Conservation (phyloP, 2,113 vertebrate genomes). For the Cisticola juncidis region DNA sequence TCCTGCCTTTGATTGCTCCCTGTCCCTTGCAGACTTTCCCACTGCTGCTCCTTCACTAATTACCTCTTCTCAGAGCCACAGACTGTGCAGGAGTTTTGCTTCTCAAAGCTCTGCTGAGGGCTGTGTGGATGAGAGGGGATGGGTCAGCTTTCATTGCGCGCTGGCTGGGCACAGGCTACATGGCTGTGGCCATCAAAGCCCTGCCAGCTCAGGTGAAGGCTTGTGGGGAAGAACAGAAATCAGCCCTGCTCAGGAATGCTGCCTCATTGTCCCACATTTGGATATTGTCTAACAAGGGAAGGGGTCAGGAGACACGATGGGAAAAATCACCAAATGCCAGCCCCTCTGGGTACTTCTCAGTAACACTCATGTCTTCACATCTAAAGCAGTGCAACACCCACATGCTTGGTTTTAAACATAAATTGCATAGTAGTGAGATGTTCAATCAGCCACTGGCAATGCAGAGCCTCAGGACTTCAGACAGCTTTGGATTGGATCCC, state of each 20-base stretch:
- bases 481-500: background rate
- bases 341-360: too few species aligned
- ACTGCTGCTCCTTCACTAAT: background rate
- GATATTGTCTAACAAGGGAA: background rate
- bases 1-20: background rate
- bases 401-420: background rate
- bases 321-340: background rate
- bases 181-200: background rate
- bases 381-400: background rate
- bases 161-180: background rate
- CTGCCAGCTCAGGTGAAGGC: background rate
- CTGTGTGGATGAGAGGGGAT: background rate
- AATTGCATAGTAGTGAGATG: accelerated
- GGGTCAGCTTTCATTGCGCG: background rate
- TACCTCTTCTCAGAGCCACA: background rate
- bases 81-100: background rate
- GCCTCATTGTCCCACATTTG: accelerated
- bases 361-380: background rate
- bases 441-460: background rate
- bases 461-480: background rate
- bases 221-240: background rate
- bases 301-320: background rate
- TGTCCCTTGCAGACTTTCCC: background rate
- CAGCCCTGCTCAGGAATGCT: background rate
- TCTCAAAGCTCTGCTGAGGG: background rate